Conservation (phyloP, 2,888 invertebrate genomes). For the Pristionchus fissidentatus region DNA sequence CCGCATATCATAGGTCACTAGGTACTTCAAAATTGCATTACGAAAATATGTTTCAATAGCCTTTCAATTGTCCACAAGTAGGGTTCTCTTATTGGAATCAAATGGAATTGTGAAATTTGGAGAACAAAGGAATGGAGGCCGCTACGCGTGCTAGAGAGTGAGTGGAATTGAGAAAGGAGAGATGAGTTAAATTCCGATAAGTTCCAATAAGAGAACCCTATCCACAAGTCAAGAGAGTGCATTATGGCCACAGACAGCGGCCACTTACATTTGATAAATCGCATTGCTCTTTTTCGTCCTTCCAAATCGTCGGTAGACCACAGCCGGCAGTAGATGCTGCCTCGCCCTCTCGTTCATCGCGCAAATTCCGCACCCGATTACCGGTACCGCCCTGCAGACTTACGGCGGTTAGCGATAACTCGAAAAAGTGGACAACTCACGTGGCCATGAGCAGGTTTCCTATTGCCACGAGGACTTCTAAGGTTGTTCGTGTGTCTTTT, state of each 20-base stretch:
- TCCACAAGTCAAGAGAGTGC: no score
- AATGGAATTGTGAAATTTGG: no score
- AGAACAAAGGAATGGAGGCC: no score
- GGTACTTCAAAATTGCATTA: no score
- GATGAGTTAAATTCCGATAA: no score
- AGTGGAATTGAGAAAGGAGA: no score
- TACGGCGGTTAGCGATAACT: background rate
- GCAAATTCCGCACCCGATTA: background rate
- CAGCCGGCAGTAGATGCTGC: background rate
- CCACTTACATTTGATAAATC: background rate
- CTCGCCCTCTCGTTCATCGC: background rate
- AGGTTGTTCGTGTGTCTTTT: background rate
- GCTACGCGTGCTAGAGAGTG: no score
- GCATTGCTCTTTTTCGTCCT: background rate
- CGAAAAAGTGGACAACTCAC: background rate
- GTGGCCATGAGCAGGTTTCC: constrained; percentile 16
- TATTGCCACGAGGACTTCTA: background rate
- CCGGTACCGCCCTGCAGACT: background rate
- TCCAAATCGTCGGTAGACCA: background rate
- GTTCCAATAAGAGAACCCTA: no score
- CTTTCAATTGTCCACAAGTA: no score
- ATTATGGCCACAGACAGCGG: background rate
- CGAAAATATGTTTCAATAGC: no score
- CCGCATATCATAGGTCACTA: no score
- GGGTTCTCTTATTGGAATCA: no score